Evolutionary conservation across 2,888 invertebrate species (phyloP), one percentile per base, ranked within the genome.

Genomic region (Drosophila falleni): DNA sequence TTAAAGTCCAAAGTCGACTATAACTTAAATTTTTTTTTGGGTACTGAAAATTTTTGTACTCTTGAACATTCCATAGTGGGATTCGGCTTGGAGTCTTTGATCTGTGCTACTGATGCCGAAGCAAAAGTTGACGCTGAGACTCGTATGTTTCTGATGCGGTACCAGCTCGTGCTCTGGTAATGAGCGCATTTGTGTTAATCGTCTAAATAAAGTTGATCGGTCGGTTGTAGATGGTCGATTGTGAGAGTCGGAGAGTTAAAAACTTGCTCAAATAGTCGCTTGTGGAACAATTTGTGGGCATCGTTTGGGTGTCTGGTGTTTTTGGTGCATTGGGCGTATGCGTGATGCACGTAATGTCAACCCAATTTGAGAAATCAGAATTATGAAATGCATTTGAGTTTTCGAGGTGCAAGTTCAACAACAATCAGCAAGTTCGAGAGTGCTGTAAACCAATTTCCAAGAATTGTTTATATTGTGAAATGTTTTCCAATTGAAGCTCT

Each of bases 111-210:
- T 8, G 3, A 9, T 31, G 31, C 6, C 29, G 47, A 46, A 37
- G 39, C 11, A 5, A 13, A 54, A 29, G 53, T 9, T 54, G 42
- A 13, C 9, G n/a, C 8, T 53, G 53, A n/a, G 19, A 23, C 23
- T 29, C 41, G 16, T 35, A 26, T n/a, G n/a, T n/a, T n/a, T n/a
- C 46, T 26, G 55, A 54, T 26, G 31, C 31, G 31, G 19, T 50
- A 13, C 26, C 35, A 62, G 71, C 59, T 60, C 61, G 76, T 75
- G 75, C 60, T 55, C 63, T 15, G 71, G 54, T 64, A 72, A 75
- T 75, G 75, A 75, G 63, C 60, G 72, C 67, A 64, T 55, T 64
- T 54, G 68, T 65, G 75, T 51, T 76, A 72, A 76, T 72, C 64
- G 72, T 5, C 61, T 68, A 72, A 72, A 72, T 69, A 68, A 76